A percentile compares a stretch with the other conserved stretches of the same genome.
Evolutionary conservation across 2,113 vertebrate genomes (phyloP).

Genomic region (Crotalus tigris): DNA sequence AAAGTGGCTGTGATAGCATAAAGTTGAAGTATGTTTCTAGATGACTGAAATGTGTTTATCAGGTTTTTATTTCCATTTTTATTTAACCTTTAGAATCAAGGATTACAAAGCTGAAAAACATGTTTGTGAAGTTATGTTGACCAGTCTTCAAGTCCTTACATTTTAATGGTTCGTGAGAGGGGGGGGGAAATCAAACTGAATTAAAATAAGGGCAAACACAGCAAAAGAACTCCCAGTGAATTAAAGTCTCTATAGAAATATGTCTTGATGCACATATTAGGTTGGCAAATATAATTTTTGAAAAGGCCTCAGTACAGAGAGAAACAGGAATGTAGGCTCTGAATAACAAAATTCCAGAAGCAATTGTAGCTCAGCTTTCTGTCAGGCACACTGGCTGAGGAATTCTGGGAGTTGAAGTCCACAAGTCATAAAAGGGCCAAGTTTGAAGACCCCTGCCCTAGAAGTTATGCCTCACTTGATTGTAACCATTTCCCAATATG

Average conservation of each 20-base stretch:
- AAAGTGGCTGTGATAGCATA: too few relatives aligned
- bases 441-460: background rate
- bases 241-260: background rate
- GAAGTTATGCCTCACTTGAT: background rate
- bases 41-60: too few relatives aligned
- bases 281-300: background rate
- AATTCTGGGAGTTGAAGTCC: too few relatives aligned
- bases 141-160: background rate
- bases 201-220: background rate
- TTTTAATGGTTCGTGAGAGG: background rate
- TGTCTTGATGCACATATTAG: background rate
- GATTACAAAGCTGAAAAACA: too few relatives aligned
- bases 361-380: background rate
- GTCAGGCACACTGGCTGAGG: too few relatives aligned
- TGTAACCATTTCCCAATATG: background rate
- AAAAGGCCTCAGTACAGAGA: background rate
- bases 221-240: background rate
- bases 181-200: background rate
- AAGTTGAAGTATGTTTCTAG: too few relatives aligned
- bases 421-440: too few relatives aligned
- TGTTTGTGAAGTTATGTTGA: too few relatives aligned
- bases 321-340: background rate
- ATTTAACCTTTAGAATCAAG: too few relatives aligned
- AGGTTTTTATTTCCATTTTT: too few relatives aligned
- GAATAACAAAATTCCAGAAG: background rate